Evolutionary conservation across 2,888 invertebrate species (phyloP).

Genomic region (Papilio gigon): DNA sequence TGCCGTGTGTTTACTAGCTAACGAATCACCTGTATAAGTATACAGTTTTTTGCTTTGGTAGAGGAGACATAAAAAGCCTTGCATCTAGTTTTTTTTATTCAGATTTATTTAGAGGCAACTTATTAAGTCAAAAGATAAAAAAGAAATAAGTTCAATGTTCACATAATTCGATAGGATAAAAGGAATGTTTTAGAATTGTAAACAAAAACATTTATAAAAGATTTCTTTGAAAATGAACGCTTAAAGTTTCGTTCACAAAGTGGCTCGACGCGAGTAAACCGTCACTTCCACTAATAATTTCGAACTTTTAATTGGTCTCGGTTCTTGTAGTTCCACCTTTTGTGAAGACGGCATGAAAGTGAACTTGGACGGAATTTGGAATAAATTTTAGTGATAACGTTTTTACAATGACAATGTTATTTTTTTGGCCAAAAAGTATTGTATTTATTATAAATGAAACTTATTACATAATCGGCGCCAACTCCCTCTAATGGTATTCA

Average conservation of each 20-base stretch:
- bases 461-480: too few relatives aligned
- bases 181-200: neutral
- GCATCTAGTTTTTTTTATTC: too few relatives aligned
- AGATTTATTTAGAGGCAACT: too few relatives aligned
- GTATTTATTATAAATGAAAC: too few relatives aligned
- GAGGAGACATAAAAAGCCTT: too few relatives aligned
- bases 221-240: neutral
- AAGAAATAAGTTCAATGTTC: neutral
- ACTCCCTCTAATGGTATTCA: too few relatives aligned
- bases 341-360: neutral
- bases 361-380: neutral
- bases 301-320: slow-evolving; percentile 10
- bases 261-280: neutral
- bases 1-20: neutral
- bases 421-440: neutral
- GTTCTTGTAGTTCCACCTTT: slow-evolving; percentile 7
- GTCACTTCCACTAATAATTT: slow-evolving; percentile 18
- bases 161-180: neutral
- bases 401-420: neutral
- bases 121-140: too few relatives aligned
- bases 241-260: slow-evolving; percentile 17
- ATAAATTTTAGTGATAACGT: neutral
- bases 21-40: too few relatives aligned
- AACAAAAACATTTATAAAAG: neutral
- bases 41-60: too few relatives aligned